Base-by-base conservation (phyloP, 2,888 invertebrate species). In the Pecten maximus region DNA sequence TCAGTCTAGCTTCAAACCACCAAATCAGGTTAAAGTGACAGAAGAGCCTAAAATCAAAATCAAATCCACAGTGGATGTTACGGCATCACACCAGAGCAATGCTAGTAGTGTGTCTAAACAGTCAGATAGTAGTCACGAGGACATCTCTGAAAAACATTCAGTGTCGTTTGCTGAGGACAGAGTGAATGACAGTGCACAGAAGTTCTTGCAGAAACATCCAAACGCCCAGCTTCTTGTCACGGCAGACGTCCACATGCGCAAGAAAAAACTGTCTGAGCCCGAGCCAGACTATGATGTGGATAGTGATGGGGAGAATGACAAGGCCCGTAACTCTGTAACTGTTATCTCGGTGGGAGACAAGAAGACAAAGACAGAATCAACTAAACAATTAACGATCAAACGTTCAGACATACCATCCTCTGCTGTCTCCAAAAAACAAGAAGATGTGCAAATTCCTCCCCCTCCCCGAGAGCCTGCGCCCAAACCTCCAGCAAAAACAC, bases 1-100 rank as follows among this genome's bases (percentile, higher is more conserved):
- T 89, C 95, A 95, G 97, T 99, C 98, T 89, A 98, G 98, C 95
- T 99, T 99, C 97, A 98, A 98, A 94, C 99, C 99, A 15, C 98
- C 98, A 91, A 98, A 98, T 93, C 98, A 97, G 97, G 98, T 98
- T 89, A 98, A 98, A 96, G 97, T 99, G 92, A 99, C 98, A 97
- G 99, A 99, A 48, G 98, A 98, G 90, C 99, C 99, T 28, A 98
- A 98, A 95, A 98, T 93, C 74, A 90, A 89, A 74, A 92, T 91
- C 28, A 89, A 89, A 23, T 91, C 92, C 8, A 88, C 91, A n/a
- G 92, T 93, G 54, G 93, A 94, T 88, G 91, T 92, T 16, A 94
- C 92, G 74, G 74, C 87, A 23, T 89, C 92, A 89, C 93, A 94
- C 87, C 91, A 93, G 39, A 93, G 93, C 88, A 93, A 90, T 88